phyloP scores from a whole-genome alignment of 2,797 vertebrate species.

The Sparidentex hasta region DNA sequence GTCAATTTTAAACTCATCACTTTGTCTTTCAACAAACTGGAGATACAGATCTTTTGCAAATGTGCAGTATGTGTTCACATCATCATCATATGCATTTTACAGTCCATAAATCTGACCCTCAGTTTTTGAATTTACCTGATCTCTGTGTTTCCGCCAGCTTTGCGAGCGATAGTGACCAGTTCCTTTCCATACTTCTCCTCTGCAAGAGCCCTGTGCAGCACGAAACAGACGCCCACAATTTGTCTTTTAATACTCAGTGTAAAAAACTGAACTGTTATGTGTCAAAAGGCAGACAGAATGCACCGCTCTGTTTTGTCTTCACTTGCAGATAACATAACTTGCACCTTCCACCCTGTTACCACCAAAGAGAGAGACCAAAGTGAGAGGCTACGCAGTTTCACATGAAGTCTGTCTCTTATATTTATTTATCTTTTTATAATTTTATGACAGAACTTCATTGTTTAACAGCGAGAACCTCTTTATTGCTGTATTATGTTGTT shows the following conservation, averaged over 20 bases:
- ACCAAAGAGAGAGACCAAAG: not conserved
- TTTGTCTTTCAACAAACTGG: not conserved
- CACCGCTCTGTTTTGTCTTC: not conserved
- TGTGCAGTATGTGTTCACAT: not conserved
- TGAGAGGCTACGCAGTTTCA: not conserved
- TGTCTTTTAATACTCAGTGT: not conserved
- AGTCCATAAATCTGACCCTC: not conserved
- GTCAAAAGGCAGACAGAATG: not conserved
- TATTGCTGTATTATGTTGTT: not conserved
- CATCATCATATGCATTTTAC: not conserved
- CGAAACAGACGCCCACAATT: not conserved
- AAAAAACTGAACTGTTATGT: not conserved
- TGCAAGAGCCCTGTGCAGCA: constrained; percentile 88
- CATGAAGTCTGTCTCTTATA: not conserved
- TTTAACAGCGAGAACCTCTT: not conserved
- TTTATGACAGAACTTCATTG: not conserved
- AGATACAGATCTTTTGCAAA: not conserved
- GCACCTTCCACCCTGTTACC: not conserved
- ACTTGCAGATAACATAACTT: not conserved
- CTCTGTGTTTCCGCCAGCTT: constrained; percentile 92
- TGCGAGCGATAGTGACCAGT: constrained; percentile 91
- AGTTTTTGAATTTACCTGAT: constrained; percentile 87
- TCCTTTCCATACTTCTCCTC: constrained; percentile 97
- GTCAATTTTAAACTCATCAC: not conserved
- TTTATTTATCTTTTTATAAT: not conserved